These are phyloP conservation scores for Acanthurus leucopareius DNA, from an alignment of 2,797 vertebrate species.

Conservation along the genomic window DNA sequence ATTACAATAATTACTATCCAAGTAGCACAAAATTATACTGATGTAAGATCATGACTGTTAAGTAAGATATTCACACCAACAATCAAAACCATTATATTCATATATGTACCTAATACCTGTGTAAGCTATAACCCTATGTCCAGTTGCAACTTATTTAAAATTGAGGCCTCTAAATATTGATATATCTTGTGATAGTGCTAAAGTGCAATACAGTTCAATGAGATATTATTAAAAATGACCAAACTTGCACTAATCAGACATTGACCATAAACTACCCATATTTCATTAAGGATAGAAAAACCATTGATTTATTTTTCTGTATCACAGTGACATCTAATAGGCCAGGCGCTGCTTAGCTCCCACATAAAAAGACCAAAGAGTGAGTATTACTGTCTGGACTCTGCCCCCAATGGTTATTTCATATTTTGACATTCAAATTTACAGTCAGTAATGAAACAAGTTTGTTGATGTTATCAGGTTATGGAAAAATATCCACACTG, in stretches of 20 bases:
- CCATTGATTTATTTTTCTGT: not conserved
- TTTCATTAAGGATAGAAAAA: not conserved
- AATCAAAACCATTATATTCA: not conserved
- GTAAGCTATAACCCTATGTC: not conserved
- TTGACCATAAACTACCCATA: not conserved
- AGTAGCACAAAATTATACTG: conserved; percentile 15
- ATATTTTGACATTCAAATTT: conserved; percentile 16
- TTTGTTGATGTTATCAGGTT: not conserved
- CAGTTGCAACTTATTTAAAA: not conserved
- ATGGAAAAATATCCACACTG: not conserved
- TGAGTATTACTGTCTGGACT: not conserved
- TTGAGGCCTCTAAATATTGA: not conserved
- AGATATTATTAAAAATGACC: not conserved
- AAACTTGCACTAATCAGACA: not conserved
- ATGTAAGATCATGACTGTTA: conserved; percentile 2
- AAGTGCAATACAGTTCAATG: not conserved
- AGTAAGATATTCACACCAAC: not conserved
- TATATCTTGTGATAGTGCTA: not conserved
- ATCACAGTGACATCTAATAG: not conserved
- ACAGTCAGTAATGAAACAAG: not conserved
- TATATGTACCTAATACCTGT: not conserved
- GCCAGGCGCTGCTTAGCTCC: not conserved
- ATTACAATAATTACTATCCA: conserved; percentile 10
- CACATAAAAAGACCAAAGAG: not conserved
- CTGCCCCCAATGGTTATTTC: not conserved